Evolutionary conservation across 1,140 invertebrate species (phyloP).

Genomic region (Drosophila pandora): DNA sequence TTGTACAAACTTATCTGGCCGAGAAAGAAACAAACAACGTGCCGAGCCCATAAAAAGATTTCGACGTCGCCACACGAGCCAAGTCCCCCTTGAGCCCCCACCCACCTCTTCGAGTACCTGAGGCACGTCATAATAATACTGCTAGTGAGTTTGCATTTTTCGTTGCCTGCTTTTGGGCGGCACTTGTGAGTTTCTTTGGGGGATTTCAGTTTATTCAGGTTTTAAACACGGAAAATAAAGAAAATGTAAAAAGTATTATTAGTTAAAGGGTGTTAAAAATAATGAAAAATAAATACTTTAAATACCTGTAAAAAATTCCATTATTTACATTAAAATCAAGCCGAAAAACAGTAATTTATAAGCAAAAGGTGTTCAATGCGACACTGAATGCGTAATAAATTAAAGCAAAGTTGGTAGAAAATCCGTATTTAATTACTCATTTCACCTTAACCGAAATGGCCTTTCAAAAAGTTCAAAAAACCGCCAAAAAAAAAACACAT

Average conservation of each 20-base stretch:
- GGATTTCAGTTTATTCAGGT: not conserved
- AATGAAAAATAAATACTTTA: not conserved
- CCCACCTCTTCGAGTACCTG: conserved; percentile 22
- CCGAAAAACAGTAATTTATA: not conserved
- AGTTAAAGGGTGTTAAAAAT: not conserved
- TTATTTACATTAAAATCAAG: not conserved
- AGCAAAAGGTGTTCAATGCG: not conserved
- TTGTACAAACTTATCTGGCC: conserved; percentile 46
- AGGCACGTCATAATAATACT: conserved; percentile 34
- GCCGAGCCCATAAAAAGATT: conserved; percentile 75
- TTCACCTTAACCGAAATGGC: conserved; percentile 15
- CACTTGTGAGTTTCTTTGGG: conserved; percentile 1
- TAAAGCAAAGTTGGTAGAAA: not conserved
- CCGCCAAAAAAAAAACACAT: conserved; percentile 28
- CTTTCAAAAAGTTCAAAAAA: conserved; percentile 53
- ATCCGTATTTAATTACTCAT: conserved; percentile 15
- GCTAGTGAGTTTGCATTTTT: conserved; percentile 18
- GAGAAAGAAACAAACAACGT: conserved; percentile 66
- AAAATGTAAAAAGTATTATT: not conserved
- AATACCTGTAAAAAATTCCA: not conserved
- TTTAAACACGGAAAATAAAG: not conserved
- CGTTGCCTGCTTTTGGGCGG: conserved; percentile 57
- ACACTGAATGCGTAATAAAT: conserved; percentile 2
- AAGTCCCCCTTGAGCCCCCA: not conserved
- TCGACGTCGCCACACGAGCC: conserved; percentile 19